Percentiles rank a stretch among this genome's conserved stretches.
Evolutionary conservation across 2,888 invertebrate genomes (phyloP).

Genomic region (Frankliniella fusca): DNA sequence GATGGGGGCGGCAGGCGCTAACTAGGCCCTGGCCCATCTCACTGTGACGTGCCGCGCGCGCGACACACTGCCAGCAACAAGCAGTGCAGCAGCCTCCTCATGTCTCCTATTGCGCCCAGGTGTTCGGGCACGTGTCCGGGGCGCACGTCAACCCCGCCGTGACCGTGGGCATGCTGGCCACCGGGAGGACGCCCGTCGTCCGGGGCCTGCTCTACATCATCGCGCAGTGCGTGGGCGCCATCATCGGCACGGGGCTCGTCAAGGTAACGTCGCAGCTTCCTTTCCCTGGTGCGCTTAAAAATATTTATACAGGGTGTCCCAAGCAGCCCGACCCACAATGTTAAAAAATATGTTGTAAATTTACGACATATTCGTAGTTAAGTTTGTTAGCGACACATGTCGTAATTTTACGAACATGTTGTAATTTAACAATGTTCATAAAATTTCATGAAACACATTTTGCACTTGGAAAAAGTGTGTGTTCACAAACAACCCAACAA

Average conservation of each 20-base stretch:
- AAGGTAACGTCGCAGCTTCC: conserved; percentile 56
- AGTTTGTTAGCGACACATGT: no score
- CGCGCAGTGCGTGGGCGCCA: conserved; percentile 77
- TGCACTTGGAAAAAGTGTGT: no score
- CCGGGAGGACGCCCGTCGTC: conserved; percentile 70
- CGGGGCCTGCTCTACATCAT: conserved; percentile 75
- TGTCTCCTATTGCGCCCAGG: conserved; percentile 52
- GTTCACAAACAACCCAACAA: no score
- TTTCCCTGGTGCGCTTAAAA: neutral
- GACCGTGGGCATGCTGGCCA: conserved; percentile 71
- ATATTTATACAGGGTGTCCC: no score
- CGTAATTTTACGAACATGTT: no score
- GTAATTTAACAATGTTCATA: no score
- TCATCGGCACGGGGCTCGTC: conserved; percentile 71
- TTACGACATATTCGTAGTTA: no score
- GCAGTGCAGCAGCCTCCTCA: neutral
- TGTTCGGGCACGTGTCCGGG: conserved; percentile 81
- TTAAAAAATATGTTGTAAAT: no score
- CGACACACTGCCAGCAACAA: no score
- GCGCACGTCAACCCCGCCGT: conserved; percentile 93
- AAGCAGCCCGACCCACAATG: no score
- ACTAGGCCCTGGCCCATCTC: neutral
- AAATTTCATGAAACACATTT: no score
- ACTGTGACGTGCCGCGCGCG: neutral
- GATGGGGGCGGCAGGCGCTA: neutral